phyloP scores from a whole-genome alignment of 1,140 invertebrate species.

The Tribolium castaneum region DNA sequence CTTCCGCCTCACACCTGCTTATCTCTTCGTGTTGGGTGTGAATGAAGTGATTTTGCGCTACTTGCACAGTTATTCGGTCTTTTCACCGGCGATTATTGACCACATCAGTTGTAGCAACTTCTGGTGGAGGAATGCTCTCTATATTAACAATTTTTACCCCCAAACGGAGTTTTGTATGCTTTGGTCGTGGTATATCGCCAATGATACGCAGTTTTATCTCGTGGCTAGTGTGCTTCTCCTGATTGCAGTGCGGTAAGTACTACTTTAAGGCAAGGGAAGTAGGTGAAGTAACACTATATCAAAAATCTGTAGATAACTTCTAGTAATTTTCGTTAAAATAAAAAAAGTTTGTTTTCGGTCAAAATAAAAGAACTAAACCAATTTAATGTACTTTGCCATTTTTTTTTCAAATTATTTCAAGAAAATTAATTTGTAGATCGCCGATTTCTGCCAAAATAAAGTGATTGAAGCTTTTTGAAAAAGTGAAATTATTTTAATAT shows the following conservation, averaged over 20 bases:
- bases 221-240: slow-evolving; percentile 78
- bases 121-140: slow-evolving; percentile 87
- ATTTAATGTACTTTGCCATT: no score
- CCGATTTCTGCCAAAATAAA: no score
- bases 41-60: slow-evolving; percentile 78
- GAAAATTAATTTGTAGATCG: no score
- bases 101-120: slow-evolving; percentile 80
- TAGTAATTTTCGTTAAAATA: no score
- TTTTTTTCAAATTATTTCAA: no score
- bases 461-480: no score
- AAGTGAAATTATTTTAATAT: no score
- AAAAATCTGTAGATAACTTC: no score
- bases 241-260: slow-evolving; percentile 78
- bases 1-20: slow-evolving; percentile 82
- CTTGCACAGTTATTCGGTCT: slow-evolving; percentile 75
- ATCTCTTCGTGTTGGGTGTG: slow-evolving; percentile 80
- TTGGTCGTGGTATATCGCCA: slow-evolving; percentile 93
- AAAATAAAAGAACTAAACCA: no score
- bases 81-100: slow-evolving; percentile 78
- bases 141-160: slow-evolving; percentile 84
- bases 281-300: no score
- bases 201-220: slow-evolving; percentile 91
- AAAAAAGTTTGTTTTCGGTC: no score
- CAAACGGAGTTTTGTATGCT: slow-evolving; percentile 86
- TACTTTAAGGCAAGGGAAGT: not conserved